A percentile compares a stretch with the other conserved stretches of the same genome.
Conservation (phyloP, 2,797 vertebrate species). For the Phataginus tetradactyla region DNA sequence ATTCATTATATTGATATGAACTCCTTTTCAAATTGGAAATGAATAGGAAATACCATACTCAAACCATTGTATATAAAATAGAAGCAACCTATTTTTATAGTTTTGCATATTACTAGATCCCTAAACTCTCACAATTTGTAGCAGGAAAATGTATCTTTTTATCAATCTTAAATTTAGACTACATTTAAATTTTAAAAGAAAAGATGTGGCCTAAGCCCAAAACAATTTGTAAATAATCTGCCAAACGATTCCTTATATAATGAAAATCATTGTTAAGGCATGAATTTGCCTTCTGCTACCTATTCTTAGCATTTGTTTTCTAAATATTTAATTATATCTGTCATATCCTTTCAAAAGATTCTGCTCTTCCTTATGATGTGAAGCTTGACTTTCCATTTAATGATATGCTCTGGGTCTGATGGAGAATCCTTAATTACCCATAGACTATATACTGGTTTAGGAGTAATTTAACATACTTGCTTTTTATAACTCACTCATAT, state of each 20-base stretch:
- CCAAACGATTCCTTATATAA: background rate
- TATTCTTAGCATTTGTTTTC: background rate
- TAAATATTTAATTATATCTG: background rate
- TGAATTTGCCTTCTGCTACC: background rate
- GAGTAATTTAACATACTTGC: background rate
- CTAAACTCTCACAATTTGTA: background rate
- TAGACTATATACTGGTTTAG: background rate
- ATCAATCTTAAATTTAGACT: background rate
- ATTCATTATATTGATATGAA: background rate
- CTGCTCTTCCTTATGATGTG: background rate
- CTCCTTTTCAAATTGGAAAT: background rate
- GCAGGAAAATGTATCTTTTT: background rate
- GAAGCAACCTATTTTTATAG: background rate
- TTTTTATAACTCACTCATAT: background rate
- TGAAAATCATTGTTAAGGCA: background rate
- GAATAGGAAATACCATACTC: background rate
- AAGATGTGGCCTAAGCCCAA: background rate
- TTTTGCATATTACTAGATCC: background rate
- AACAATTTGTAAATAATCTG: background rate
- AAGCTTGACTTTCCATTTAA: background rate
- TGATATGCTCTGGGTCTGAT: background rate
- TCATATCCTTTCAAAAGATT: background rate
- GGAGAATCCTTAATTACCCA: background rate
- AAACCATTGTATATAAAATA: background rate
- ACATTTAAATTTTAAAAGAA: slow-evolving; percentile 10